Conservation (phyloP, 2,888 invertebrate species). For the Neoscelio sp. region DNA sequence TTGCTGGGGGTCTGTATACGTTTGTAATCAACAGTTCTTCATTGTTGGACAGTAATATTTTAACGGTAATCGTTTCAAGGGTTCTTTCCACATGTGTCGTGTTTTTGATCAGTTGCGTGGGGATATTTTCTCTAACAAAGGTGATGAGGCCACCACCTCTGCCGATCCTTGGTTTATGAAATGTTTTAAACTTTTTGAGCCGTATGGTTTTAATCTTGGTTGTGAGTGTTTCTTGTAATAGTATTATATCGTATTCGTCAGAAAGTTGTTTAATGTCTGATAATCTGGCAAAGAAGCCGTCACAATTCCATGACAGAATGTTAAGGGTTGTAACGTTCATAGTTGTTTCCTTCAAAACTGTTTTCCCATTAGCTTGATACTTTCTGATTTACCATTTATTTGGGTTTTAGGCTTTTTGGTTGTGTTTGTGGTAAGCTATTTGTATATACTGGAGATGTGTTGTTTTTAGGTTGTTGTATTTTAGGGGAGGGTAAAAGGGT, state of each 20-base stretch:
- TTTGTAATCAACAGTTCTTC: not conserved
- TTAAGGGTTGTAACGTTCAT: too few relatives aligned
- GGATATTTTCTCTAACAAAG: not conserved
- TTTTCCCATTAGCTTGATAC: too few relatives aligned
- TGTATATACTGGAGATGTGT: too few relatives aligned
- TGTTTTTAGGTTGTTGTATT: not conserved
- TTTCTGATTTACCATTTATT: too few relatives aligned
- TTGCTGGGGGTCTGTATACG: not conserved
- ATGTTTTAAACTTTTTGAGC: not conserved
- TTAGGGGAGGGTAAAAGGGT: not conserved
- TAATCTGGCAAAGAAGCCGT: not conserved
- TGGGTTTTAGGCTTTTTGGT: too few relatives aligned
- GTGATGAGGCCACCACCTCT: not conserved
- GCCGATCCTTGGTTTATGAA: not conserved
- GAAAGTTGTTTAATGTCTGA: not conserved
- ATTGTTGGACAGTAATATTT: slow-evolving; percentile 2
- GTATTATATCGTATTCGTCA: not conserved
- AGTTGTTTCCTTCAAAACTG: too few relatives aligned
- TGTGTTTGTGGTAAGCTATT: too few relatives aligned
- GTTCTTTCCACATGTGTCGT: not conserved
- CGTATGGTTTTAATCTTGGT: not conserved
- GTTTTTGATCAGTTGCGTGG: not conserved
- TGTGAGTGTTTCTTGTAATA: slow-evolving; percentile 6
- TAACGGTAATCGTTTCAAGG: not conserved
- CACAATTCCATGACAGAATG: not conserved